Conservation (phyloP, 2,113 vertebrate species). For the Gavialis gangeticus region DNA sequence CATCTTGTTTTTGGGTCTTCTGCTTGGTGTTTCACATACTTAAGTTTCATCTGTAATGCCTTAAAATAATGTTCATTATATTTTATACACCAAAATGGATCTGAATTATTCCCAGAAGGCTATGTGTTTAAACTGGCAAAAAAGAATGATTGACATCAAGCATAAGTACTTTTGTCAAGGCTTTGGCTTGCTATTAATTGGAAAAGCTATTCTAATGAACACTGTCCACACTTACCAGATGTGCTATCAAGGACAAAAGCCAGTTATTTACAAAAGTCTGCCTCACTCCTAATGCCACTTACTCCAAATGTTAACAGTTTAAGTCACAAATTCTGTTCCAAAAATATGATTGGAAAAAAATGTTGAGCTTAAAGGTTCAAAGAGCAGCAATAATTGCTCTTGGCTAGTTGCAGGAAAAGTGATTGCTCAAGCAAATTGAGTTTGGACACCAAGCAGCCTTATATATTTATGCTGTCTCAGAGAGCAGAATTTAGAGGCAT, state of each 20-base stretch:
- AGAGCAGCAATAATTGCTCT: conserved; percentile 50
- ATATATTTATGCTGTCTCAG: conserved; percentile 47
- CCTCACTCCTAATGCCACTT: conserved; percentile 38
- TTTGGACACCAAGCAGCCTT: conserved; percentile 23
- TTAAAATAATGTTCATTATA: conserved; percentile 55
- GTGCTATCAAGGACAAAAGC: conserved; percentile 29
- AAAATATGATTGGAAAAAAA: conserved; percentile 22
- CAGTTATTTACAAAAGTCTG: conserved; percentile 36
- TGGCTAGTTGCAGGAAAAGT: conserved; percentile 45
- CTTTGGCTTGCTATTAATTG: conserved; percentile 41
- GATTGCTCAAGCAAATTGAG: background rate
- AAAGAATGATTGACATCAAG: conserved; percentile 55
- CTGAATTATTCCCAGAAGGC: conserved; percentile 50
- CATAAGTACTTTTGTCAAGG: conserved; percentile 69
- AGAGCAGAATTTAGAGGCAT: conserved; percentile 28
- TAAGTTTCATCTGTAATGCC: conserved; percentile 15
- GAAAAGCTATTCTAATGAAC: conserved; percentile 53
- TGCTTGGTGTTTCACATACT: background rate
- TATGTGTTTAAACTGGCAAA: conserved; percentile 38
- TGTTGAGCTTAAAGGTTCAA: conserved; percentile 42
- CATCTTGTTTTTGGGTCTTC: background rate
- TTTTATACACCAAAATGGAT: conserved; percentile 40
- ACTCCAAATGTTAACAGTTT: conserved; percentile 37
- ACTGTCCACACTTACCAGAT: conserved; percentile 37
- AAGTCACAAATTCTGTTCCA: conserved; percentile 30